These are phyloP conservation scores for Oceanodroma tethys DNA, from an alignment of 2,113 vertebrate genomes.

Conservation along the genomic window DNA sequence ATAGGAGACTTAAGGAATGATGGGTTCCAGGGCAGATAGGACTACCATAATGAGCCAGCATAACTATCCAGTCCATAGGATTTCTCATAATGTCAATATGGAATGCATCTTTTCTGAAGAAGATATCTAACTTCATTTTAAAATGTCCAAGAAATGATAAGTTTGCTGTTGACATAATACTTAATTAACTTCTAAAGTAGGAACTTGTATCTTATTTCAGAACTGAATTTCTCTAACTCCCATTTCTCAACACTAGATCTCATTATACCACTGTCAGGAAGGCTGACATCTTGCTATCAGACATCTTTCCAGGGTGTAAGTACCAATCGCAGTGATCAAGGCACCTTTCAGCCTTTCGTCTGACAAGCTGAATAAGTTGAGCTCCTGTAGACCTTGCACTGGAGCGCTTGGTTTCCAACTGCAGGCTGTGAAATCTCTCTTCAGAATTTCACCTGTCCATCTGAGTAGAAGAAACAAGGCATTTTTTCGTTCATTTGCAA, in stretches of 20 bases:
- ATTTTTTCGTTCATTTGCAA: neutral
- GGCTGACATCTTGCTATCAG: constrained; percentile 36
- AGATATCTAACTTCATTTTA: neutral
- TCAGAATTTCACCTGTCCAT: neutral
- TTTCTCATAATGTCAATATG: neutral
- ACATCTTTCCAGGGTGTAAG: constrained; percentile 31
- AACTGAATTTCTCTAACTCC: neutral
- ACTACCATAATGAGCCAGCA: neutral
- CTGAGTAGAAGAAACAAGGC: neutral
- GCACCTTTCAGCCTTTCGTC: constrained; percentile 1
- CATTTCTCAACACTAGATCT: neutral
- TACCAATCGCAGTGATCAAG: constrained; percentile 39
- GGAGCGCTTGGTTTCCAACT: neutral
- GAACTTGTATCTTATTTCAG: constrained; percentile 5
- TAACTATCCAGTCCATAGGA: neutral
- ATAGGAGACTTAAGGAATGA: neutral
- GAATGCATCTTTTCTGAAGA: neutral
- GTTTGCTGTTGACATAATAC: constrained; percentile 25
- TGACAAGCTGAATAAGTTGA: constrained; percentile 30
- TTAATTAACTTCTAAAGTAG: constrained; percentile 23
- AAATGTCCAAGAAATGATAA: neutral
- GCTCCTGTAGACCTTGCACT: neutral
- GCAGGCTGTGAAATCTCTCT: neutral
- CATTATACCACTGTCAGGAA: constrained; percentile 44
- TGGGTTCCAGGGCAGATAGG: neutral